Base-by-base conservation (phyloP, 2,113 vertebrate genomes). In the Mormyrus lacerda region DNA sequence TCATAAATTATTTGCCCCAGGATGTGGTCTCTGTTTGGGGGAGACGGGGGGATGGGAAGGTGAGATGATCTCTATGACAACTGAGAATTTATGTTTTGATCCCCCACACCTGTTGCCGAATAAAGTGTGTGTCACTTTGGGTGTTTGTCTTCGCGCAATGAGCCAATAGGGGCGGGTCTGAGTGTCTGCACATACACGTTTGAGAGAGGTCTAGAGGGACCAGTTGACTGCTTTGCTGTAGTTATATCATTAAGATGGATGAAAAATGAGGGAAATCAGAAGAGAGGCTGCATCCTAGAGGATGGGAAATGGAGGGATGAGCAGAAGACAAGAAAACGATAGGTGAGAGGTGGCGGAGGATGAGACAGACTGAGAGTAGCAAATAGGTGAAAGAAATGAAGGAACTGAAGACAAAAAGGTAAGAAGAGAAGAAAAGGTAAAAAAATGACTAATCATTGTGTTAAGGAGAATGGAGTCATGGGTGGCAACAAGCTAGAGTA, bases 21-120 rank as follows among this genome's bases (percentile, higher is more conserved):
- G 93, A 93, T 93, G 93, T 93, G 93, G 93, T 87, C 92, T 92
- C 90, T 83, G 92, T 88, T 90, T 73, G 88, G 89, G 90, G 90
- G 90, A 92, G 91, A 90, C 89, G 51, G 89, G 89, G 82, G 87
- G 89, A 10, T 58, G 87, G 87, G 51, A 87, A 48, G 84, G 83
- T 89, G 89, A 65, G 91, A 91, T 90, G 88, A 89, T 91, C 91
- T 91, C 90, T 89, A 89, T 93, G 91, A 89, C 89, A 92, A 91
- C 89, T 90, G 76, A 87, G 89, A 90, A 90, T 85, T 90, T 89
- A 92, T 90, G 84, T 91, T 93, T 93, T 91, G 90, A 93, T 91
- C 79, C 85, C 86, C 35, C 87, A 58, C 93, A 92, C 91, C 93
- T 93, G 91, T 83, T 45, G 47, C 58, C 55, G 86, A 88, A 89